Evolutionary conservation across 2,113 vertebrate genomes (phyloP), one percentile per base, ranked within the genome.

Genomic region (Myrmecophaga tridactyla): DNA sequence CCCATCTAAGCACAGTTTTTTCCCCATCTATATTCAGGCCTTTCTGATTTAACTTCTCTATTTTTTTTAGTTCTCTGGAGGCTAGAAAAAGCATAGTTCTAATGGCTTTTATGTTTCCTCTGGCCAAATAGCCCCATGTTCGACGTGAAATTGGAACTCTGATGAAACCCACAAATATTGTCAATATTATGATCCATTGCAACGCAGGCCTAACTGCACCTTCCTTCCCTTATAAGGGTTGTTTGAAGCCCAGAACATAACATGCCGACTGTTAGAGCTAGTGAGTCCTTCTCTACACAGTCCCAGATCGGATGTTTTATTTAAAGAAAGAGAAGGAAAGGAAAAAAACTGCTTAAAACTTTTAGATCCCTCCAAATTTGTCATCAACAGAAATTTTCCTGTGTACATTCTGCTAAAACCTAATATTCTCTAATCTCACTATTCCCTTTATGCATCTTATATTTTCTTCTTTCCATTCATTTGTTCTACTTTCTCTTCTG

Each of bases 31-130:
- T 15, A 31, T 18, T 89, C 23, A 20, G 34, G 15, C n/a, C 72
- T 89, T 63, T 31, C 83, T 53, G 25, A 78, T 46, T 46, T 25
- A 23, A 6, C 10, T 72, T 93, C 70, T 85, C 53, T 43, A 63
- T 56, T 63, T 91, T 91, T 62, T 11, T 77, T 96, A 93, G 20
- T 89, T 95, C 73, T 73, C 46, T 88, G 36, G 36, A 81, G 46
- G 60, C 51, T 81, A 77, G 62, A 56, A 93, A 56, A 87, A 78
- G 80, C 46, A 86, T 29, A 86, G 73, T 86, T 86, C 48, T 94
- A 89, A 94, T 94, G 83, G 83, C 29, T 92, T 94, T 93, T 89
- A 75, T 75, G 46, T 86, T 43, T 48, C 90, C 78, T 39, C 86
- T 88, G 63, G 51, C 62, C 73, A 95, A 88, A 78, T 70, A 78